These are phyloP conservation scores for Rutpela maculata DNA, from an alignment of 2,888 invertebrate genomes.

Conservation along the genomic window DNA sequence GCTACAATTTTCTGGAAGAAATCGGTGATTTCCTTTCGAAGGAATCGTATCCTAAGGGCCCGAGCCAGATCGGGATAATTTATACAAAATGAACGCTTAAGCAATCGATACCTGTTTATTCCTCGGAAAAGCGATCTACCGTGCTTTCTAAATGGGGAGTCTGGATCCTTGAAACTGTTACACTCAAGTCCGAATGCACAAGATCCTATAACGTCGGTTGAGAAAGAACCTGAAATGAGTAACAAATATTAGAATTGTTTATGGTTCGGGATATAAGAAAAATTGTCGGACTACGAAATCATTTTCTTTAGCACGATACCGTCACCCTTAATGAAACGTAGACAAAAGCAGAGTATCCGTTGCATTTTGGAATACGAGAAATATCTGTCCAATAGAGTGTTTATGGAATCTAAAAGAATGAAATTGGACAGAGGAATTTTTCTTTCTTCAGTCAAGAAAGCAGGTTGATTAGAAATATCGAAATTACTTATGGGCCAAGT, in stretches of 20 bases:
- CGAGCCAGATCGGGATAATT: neutral
- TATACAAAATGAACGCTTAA: neutral
- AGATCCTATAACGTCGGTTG: conserved; percentile 64
- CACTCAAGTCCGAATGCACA: conserved; percentile 65
- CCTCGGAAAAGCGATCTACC: conserved; percentile 46
- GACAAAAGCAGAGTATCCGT: too few species aligned
- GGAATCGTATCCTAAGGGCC: conserved; percentile 3
- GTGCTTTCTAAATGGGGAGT: conserved; percentile 72
- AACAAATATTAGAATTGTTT: neutral
- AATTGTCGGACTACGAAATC: too few species aligned
- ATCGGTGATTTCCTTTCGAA: conserved; percentile 5
- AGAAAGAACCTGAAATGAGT: conserved; percentile 43
- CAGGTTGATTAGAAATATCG: too few species aligned
- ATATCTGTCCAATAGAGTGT: too few species aligned
- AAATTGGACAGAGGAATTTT: too few species aligned
- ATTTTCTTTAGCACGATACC: too few species aligned
- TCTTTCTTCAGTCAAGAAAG: too few species aligned
- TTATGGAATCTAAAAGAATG: too few species aligned
- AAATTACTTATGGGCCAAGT: too few species aligned
- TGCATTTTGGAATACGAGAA: too few species aligned
- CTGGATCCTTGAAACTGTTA: conserved; percentile 56
- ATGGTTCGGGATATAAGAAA: too few species aligned
- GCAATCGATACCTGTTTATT: neutral
- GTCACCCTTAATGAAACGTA: too few species aligned
- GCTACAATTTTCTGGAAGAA: conserved; percentile 36